Evolutionary conservation across 2,888 invertebrate species (phyloP).

Genomic region (Cylloceria caligata): DNA sequence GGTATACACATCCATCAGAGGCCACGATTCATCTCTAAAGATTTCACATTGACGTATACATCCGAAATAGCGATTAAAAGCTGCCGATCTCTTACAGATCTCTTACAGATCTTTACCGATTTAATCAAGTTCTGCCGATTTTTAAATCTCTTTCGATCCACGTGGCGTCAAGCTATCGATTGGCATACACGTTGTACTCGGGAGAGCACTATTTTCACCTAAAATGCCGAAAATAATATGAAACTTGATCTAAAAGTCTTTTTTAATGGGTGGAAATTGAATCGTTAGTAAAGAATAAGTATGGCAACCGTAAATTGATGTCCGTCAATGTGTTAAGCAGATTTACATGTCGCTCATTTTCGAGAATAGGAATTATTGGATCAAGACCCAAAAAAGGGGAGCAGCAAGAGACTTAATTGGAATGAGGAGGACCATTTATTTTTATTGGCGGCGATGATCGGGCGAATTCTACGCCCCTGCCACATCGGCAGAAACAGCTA

Average conservation of each 20-base stretch:
- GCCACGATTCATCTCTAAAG: background rate
- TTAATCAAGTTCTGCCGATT: conserved; percentile 25
- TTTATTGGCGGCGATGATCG: conserved; percentile 70
- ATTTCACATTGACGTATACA: background rate
- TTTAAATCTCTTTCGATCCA: conserved; percentile 11
- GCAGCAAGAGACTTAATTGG: conserved; percentile 11
- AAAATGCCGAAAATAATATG: background rate
- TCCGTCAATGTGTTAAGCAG: background rate
- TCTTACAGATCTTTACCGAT: conserved; percentile 35
- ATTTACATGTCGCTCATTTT: conserved; percentile 11
- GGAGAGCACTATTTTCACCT: background rate
- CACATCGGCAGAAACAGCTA: conserved; percentile 3
- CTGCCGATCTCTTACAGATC: conserved; percentile 22
- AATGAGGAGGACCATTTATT: conserved; percentile 74
- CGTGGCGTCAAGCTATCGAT: background rate
- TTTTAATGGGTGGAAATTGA: background rate
- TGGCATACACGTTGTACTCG: background rate
- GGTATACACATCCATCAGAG: background rate
- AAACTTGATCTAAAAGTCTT: background rate
- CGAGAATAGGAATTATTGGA: conserved; percentile 16
- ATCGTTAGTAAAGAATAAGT: background rate
- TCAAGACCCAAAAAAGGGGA: background rate
- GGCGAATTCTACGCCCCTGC: conserved; percentile 25
- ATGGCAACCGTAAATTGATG: background rate
- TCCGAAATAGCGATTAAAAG: background rate